These are phyloP conservation scores for Zaprionus ghesquierei DNA, from an alignment of 1,140 invertebrate species.

Conservation along the genomic window DNA sequence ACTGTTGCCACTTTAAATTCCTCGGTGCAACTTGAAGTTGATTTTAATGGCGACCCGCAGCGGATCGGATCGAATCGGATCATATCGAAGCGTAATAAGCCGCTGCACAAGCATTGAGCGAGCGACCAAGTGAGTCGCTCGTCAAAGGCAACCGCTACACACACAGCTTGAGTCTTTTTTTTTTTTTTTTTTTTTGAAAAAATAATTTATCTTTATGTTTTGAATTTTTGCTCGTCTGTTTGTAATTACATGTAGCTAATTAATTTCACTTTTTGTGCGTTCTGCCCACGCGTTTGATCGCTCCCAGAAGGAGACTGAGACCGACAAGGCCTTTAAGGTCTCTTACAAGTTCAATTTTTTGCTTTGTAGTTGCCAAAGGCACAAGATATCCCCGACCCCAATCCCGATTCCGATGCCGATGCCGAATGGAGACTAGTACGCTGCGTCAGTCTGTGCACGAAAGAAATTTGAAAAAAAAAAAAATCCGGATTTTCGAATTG, in stretches of 20 bases:
- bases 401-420: neutral
- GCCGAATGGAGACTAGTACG: neutral
- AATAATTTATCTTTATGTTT: constrained; percentile 63
- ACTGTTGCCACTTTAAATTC: constrained; percentile 71
- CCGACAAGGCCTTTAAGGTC: constrained; percentile 48
- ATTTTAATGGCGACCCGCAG: constrained; percentile 32
- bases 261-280: constrained; percentile 67
- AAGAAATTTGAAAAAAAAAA: constrained; percentile 7
- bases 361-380: constrained; percentile 70
- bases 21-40: constrained; percentile 54
- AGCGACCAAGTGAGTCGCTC: neutral
- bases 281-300: constrained; percentile 60
- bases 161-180: constrained; percentile 12
- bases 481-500: constrained; percentile 37
- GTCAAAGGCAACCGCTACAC: constrained; percentile 24
- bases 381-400: neutral
- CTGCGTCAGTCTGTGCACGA: constrained; percentile 30
- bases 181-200: neutral
- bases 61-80: constrained; percentile 1
- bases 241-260: constrained; percentile 77
- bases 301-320: constrained; percentile 1
- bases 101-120: constrained; percentile 30
- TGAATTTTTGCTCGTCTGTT: constrained; percentile 63
- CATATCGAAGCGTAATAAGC: constrained; percentile 2
- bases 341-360: constrained; percentile 72